Percentiles rank a stretch among this genome's conserved stretches.
Conservation (phyloP, 2,113 vertebrate species). For the Nycticryphes semicollaris region DNA sequence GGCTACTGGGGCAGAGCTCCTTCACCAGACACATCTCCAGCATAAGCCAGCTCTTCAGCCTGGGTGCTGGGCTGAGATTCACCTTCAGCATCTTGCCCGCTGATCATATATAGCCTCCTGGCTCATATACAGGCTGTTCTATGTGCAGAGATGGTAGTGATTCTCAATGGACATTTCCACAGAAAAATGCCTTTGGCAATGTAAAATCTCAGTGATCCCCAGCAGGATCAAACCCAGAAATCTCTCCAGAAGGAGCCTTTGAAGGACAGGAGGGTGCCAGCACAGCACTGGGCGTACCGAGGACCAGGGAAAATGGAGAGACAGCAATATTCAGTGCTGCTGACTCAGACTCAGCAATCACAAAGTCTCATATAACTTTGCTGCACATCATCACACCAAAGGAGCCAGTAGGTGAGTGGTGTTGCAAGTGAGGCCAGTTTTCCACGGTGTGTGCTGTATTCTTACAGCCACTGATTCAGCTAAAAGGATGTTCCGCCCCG, state of each 20-base stretch:
- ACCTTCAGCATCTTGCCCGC: background rate
- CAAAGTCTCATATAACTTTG: background rate
- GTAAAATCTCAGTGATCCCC: background rate
- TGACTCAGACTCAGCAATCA: background rate
- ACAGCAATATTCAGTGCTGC: background rate
- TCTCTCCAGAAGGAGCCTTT: background rate
- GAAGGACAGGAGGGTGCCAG: background rate
- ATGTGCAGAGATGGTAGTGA: background rate
- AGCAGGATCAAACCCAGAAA: background rate
- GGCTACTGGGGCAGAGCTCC: background rate
- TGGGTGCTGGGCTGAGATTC: background rate
- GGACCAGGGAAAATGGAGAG: background rate
- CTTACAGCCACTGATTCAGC: conserved; percentile 48
- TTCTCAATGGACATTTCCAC: background rate
- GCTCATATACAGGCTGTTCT: background rate
- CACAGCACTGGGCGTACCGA: background rate
- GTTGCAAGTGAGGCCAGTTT: conserved; percentile 21
- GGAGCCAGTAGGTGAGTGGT: background rate
- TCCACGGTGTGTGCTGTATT: background rate
- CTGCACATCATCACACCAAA: background rate
- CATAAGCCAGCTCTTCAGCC: background rate
- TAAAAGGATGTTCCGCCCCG: conserved; percentile 37
- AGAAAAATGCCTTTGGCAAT: background rate
- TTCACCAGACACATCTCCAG: background rate
- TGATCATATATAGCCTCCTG: background rate